Percentiles rank a stretch among this genome's conserved stretches.
phyloP scores from a whole-genome alignment of 2,888 invertebrate genomes.

The Fragum fragum region DNA sequence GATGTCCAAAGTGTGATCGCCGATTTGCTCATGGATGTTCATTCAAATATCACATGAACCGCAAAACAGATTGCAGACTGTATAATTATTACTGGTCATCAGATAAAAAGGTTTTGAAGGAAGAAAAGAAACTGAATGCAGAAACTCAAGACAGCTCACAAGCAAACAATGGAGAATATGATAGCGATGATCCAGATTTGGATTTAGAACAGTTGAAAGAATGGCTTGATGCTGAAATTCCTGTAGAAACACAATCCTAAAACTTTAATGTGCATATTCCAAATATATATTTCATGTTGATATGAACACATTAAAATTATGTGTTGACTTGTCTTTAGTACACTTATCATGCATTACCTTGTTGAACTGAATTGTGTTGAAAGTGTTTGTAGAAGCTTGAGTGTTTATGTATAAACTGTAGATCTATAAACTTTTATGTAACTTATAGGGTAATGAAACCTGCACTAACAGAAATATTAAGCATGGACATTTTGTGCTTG shows the following conservation, averaged over 20 bases:
- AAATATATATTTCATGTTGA: too few relatives aligned
- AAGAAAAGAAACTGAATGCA: slow-evolving; percentile 4
- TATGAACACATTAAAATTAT: too few relatives aligned
- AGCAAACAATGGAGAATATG: not conserved
- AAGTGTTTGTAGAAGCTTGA: too few relatives aligned
- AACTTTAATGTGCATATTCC: too few relatives aligned
- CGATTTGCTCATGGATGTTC: slow-evolving; percentile 41
- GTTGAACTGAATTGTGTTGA: too few relatives aligned
- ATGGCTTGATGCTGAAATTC: slow-evolving; percentile 11
- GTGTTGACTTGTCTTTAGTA: too few relatives aligned
- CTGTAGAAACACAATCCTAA: not conserved
- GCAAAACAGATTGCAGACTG: slow-evolving; percentile 43
- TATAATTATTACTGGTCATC: not conserved
- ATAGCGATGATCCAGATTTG: not conserved
- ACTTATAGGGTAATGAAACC: too few relatives aligned
- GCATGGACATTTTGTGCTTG: too few relatives aligned
- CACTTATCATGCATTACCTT: too few relatives aligned
- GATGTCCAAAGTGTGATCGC: slow-evolving; percentile 43
- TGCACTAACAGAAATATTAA: too few relatives aligned
- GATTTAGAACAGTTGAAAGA: slow-evolving; percentile 11
- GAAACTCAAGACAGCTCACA: not conserved
- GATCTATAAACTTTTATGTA: too few relatives aligned
- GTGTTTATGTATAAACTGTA: too few relatives aligned
- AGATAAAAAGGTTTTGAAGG: not conserved
- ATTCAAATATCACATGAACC: slow-evolving; percentile 46